These are phyloP conservation scores for Acrocephalus kingi DNA, from an alignment of 2,113 vertebrate species.

Conservation along the genomic window DNA sequence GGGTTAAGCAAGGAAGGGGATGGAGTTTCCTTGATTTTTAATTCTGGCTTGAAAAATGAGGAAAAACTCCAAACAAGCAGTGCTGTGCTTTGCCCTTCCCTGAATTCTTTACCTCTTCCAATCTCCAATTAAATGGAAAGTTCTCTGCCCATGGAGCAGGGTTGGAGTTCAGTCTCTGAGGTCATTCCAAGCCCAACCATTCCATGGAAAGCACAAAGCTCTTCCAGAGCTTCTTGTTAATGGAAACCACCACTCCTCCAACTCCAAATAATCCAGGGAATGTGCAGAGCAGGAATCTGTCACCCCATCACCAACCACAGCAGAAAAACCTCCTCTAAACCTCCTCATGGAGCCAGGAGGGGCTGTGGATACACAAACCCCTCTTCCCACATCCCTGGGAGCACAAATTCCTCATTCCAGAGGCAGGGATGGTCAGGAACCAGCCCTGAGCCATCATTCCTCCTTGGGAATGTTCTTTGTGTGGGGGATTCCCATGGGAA, in stretches of 20 bases:
- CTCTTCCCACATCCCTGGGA: neutral
- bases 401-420: neutral
- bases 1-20: neutral
- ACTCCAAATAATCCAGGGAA: too few species aligned
- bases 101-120: neutral
- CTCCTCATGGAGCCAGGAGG: too few species aligned
- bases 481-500: neutral
- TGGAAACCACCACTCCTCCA: too few species aligned
- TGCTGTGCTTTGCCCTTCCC: neutral
- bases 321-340: too few species aligned
- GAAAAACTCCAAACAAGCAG: too few species aligned
- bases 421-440: neutral
- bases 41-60: neutral
- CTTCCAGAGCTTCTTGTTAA: too few species aligned
- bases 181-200: too few species aligned
- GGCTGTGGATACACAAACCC: too few species aligned
- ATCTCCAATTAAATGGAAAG: rapidly evolving
- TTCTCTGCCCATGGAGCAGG: neutral
- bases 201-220: too few species aligned
- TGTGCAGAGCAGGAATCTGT: too few species aligned
- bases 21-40: neutral
- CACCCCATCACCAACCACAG: too few species aligned
- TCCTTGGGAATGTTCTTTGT: rapidly evolving
- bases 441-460: too few species aligned
- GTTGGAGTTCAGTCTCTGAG: neutral